Evolutionary conservation across 2,888 invertebrate genomes (phyloP).

Genomic region (Ectemnius lituratus): DNA sequence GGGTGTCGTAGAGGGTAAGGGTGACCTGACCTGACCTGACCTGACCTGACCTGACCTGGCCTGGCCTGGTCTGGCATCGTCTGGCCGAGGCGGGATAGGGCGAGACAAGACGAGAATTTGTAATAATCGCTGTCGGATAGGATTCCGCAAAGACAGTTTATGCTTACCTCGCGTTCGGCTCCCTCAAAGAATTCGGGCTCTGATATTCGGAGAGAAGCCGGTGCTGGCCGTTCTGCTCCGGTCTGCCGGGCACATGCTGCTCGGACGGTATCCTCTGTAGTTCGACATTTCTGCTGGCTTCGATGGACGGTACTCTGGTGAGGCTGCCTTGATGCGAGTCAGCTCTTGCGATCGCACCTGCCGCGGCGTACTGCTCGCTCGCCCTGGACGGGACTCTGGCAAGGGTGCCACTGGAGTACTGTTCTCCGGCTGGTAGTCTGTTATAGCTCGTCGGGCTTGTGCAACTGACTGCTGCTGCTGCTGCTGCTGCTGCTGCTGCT

Average conservation of each 20-base stretch:
- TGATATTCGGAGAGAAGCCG: constrained; percentile 75
- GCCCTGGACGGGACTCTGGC: constrained; percentile 56
- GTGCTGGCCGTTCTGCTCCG: constrained; percentile 58
- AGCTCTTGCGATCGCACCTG: constrained; percentile 37
- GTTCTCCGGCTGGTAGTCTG: constrained; percentile 66
- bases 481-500: too few relatives aligned
- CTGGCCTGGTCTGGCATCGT: too few relatives aligned
- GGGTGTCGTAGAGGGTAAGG: too few relatives aligned
- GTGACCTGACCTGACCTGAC: too few relatives aligned
- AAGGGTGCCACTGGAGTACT: constrained; percentile 43
- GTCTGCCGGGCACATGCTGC: constrained; percentile 59
- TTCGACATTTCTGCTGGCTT: constrained; percentile 52
- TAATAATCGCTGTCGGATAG: not conserved
- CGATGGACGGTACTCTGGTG: constrained; percentile 64
- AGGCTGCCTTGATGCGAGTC: constrained; percentile 50
- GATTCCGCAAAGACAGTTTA: constrained; percentile 69
- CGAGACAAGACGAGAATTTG: too few relatives aligned
- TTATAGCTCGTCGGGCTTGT: not conserved
- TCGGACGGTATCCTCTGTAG: constrained; percentile 77
- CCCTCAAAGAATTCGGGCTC: constrained; percentile 72
- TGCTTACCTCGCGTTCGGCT: constrained; percentile 75
- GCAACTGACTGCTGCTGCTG: not conserved
- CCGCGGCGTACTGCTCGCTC: constrained; percentile 45
- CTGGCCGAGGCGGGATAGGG: too few relatives aligned
- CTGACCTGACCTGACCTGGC: too few relatives aligned